Evolutionary conservation across 1,140 invertebrate genomes (phyloP).

Genomic region (Manduca sexta): DNA sequence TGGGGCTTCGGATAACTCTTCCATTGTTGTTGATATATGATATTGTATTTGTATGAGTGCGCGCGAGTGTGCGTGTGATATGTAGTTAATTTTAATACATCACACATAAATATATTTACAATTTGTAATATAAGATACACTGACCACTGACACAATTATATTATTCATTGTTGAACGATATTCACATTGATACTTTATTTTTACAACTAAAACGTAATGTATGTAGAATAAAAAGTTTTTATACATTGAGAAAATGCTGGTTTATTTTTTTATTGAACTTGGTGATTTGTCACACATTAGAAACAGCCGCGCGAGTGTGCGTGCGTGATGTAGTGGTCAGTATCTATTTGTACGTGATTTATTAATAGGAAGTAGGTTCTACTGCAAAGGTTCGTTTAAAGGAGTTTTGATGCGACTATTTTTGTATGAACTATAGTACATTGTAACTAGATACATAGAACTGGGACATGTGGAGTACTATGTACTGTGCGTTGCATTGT

Average conservation of each 20-base stretch:
- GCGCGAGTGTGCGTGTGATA: constrained; percentile 27
- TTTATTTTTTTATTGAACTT: constrained; percentile 38
- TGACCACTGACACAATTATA: constrained; percentile 14
- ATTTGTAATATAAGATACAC: constrained; percentile 11
- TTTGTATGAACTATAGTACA: constrained; percentile 32
- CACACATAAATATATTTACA: constrained; percentile 20
- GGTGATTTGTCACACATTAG: constrained; percentile 13
- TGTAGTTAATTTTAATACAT: constrained; percentile 17
- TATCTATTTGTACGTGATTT: constrained; percentile 14
- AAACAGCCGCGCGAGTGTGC: not conserved
- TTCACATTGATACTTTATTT: not conserved
- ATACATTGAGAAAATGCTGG: not conserved
- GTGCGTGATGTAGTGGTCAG: constrained; percentile 12
- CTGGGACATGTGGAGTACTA: too few species aligned
- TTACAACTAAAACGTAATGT: not conserved
- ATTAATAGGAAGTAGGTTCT: constrained; percentile 10
- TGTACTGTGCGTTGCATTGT: too few species aligned
- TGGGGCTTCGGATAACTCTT: constrained; percentile 58
- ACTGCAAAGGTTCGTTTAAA: constrained; percentile 19
- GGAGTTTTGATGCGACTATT: constrained; percentile 42
- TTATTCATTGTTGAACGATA: not conserved
- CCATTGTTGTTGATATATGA: constrained; percentile 50
- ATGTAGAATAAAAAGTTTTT: not conserved
- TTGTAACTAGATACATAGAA: too few species aligned
- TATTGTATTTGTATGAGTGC: constrained; percentile 26